These are phyloP conservation scores for Vulpes lagopus DNA, from an alignment of 2,113 vertebrate species.

Conservation along the genomic window DNA sequence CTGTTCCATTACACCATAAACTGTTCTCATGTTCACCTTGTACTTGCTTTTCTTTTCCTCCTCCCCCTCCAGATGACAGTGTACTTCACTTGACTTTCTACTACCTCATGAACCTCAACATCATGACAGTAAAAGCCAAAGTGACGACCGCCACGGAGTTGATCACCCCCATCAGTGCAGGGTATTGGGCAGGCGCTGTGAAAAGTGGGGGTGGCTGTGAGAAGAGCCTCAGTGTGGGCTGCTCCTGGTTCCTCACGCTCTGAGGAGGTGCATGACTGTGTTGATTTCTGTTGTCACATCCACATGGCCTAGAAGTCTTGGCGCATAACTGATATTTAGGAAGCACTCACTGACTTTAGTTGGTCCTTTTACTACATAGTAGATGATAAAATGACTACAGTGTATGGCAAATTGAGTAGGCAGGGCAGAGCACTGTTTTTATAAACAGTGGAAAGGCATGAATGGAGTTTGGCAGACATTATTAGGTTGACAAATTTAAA, in stretches of 20 bases:
- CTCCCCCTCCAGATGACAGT: slow-evolving; percentile 90
- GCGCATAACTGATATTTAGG: background rate
- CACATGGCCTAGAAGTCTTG: background rate
- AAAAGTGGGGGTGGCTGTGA: background rate
- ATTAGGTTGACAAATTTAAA: background rate
- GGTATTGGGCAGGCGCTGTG: slow-evolving; percentile 81
- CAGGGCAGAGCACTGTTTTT: background rate
- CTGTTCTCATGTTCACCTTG: background rate
- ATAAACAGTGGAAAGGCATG: background rate
- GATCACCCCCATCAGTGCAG: slow-evolving; percentile 90
- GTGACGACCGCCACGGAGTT: slow-evolving; percentile 92
- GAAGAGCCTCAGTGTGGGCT: background rate
- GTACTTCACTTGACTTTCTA: slow-evolving; percentile 95
- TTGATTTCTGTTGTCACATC: background rate
- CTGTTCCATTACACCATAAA: background rate
- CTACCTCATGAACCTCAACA: slow-evolving; percentile 98
- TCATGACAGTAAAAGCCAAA: slow-evolving; percentile 96
- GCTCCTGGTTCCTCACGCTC: background rate
- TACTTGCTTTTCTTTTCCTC: background rate
- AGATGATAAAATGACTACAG: background rate
- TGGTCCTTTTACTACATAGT: background rate
- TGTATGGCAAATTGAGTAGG: background rate
- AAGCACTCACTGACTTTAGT: background rate
- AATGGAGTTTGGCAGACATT: background rate
- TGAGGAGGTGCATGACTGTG: background rate